These are phyloP conservation scores for Lepidotrigona ventralis DNA, from an alignment of 1,140 invertebrate species.

Conservation along the genomic window DNA sequence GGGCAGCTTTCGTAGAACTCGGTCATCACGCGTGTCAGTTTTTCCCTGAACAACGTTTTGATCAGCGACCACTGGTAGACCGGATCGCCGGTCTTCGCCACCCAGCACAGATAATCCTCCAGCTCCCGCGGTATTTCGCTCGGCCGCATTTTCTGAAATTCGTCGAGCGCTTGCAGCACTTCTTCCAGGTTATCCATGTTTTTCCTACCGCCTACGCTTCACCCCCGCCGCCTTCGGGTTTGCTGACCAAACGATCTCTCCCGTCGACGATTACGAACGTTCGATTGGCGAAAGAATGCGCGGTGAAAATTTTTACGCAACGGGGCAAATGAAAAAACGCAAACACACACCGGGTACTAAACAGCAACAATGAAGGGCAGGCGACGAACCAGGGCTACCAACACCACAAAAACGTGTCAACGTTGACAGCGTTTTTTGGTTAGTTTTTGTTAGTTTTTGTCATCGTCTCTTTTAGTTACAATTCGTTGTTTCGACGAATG, in stretches of 20 bases:
- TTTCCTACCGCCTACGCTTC: constrained; percentile 37
- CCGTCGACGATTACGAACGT: background rate
- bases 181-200: constrained; percentile 94
- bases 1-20: constrained; percentile 91
- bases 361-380: constrained; percentile 61
- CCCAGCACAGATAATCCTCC: constrained; percentile 93
- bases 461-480: too few species aligned
- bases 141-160: constrained; percentile 91
- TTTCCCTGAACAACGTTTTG: constrained; percentile 92
- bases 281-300: background rate
- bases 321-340: constrained; percentile 61
- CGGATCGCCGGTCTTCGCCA: constrained; percentile 96
- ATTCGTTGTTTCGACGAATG: too few species aligned
- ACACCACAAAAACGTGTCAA: constrained; percentile 25
- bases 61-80: constrained; percentile 95
- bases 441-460: background rate
- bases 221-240: constrained; percentile 33
- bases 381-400: constrained; percentile 46
- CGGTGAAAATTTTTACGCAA: constrained; percentile 22
- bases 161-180: constrained; percentile 89
- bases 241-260: constrained; percentile 26
- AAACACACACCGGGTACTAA: constrained; percentile 67
- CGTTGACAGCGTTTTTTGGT: constrained; percentile 36
- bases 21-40: constrained; percentile 91
- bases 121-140: constrained; percentile 92